These are phyloP conservation scores for Tubulanus polymorphus DNA, from an alignment of 2,888 invertebrate genomes.

Conservation along the genomic window DNA sequence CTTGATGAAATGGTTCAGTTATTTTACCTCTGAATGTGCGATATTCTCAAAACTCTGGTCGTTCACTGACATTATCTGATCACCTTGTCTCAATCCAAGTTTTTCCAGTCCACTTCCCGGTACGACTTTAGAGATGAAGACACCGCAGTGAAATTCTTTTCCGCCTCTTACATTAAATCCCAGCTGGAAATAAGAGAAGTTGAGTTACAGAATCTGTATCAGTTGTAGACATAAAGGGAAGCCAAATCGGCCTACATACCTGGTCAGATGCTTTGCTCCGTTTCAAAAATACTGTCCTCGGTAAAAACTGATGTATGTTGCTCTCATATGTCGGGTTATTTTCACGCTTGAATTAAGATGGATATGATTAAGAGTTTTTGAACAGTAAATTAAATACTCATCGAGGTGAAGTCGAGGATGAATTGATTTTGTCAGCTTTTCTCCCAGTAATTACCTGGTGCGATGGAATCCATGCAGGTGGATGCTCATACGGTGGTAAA, in stretches of 20 bases:
- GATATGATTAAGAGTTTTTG: too few relatives aligned
- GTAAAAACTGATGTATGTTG: constrained; percentile 38
- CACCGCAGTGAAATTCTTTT: constrained; percentile 45
- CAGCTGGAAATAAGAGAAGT: constrained; percentile 32
- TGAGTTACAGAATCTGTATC: background rate
- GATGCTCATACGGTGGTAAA: constrained; percentile 42
- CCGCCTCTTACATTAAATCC: constrained; percentile 51
- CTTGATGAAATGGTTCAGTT: background rate
- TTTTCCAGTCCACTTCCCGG: constrained; percentile 41
- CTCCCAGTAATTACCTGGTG: constrained; percentile 26
- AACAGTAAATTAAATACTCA: too few relatives aligned
- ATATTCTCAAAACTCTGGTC: constrained; percentile 38
- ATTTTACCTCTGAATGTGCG: constrained; percentile 42
- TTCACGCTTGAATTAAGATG: constrained; percentile 32
- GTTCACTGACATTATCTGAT: constrained; percentile 47
- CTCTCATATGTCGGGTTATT: constrained; percentile 39
- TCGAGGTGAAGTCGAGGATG: too few relatives aligned
- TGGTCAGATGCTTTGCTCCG: constrained; percentile 39
- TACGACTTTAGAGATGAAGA: constrained; percentile 48
- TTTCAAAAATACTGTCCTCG: constrained; percentile 34
- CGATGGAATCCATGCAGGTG: constrained; percentile 43
- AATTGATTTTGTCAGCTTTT: background rate
- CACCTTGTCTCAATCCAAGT: constrained; percentile 45
- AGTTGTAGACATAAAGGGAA: background rate
- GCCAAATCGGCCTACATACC: constrained; percentile 16